A percentile compares a stretch with the other conserved stretches of the same genome.
Evolutionary conservation across 2,113 vertebrate species (phyloP).

Genomic region (Halcyon senegalensis): DNA sequence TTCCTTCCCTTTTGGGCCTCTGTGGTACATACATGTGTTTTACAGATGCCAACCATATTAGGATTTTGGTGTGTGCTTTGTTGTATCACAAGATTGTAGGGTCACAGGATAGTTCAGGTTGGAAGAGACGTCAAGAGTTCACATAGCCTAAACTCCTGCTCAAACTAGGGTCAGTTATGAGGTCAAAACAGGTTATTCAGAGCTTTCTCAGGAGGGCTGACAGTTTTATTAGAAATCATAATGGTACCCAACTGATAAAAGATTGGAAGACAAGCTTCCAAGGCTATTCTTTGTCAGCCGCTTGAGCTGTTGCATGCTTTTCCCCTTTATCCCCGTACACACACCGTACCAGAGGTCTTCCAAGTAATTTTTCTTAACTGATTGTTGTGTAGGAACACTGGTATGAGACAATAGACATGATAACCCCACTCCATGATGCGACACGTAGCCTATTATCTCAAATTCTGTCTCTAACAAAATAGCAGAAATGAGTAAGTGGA

Average conservation of each 20-base stretch:
- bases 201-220: neutral
- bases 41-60: neutral
- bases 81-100: rapidly evolving
- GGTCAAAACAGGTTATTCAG: neutral
- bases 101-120: neutral
- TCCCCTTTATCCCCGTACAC: neutral
- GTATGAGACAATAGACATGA: neutral
- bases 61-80: neutral
- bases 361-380: neutral
- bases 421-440: neutral
- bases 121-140: neutral
- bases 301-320: neutral
- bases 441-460: neutral
- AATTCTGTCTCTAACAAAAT: neutral
- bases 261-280: rapidly evolving
- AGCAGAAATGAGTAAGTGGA: neutral
- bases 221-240: neutral
- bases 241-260: neutral
- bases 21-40: rapidly evolving
- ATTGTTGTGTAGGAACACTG: neutral
- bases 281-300: neutral
- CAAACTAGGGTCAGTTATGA: neutral
- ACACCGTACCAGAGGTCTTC: neutral
- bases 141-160: neutral
- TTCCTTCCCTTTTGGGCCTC: neutral